Evolutionary conservation across 1,140 invertebrate species (phyloP).

Genomic region (Drosophila grimshawi): DNA sequence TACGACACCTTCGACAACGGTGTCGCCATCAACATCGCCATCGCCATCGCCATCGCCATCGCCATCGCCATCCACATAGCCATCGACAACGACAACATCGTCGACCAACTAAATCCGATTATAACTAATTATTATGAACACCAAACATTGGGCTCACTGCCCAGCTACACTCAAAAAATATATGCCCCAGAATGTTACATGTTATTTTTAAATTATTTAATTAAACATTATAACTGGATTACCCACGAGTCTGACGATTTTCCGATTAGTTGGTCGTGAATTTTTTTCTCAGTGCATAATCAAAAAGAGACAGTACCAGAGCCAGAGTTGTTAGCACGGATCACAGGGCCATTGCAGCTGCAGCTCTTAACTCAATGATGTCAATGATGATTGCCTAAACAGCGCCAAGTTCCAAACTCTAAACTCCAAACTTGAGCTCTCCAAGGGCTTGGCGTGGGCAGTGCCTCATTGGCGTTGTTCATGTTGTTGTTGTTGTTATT

Average conservation of each 20-base stretch:
- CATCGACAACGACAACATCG: not conserved
- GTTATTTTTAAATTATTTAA: too few relatives aligned
- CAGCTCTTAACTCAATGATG: conserved; percentile 5
- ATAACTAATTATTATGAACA: conserved; percentile 80
- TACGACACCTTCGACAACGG: conserved; percentile 65
- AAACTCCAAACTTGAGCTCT: conserved; percentile 1
- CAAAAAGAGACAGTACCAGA: not conserved
- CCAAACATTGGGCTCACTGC: conserved; percentile 34
- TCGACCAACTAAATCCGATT: conserved; percentile 73
- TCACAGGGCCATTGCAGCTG: not conserved
- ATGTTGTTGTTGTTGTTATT: conserved; percentile 5
- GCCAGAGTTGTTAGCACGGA: conserved; percentile 3
- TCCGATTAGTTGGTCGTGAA: too few relatives aligned
- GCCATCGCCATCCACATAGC: not conserved
- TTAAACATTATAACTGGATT: too few relatives aligned
- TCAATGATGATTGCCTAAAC: conserved; percentile 8
- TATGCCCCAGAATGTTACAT: not conserved
- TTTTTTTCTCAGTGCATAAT: not conserved
- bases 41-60: conserved; percentile 6
- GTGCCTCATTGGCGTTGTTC: conserved; percentile 10
- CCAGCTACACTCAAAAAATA: not conserved
- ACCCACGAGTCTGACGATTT: too few relatives aligned
- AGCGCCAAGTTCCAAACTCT: not conserved
- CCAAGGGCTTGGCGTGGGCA: conserved; percentile 69
- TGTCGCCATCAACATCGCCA: conserved; percentile 25